Percentiles rank a stretch among this genome's conserved stretches.
phyloP scores from a whole-genome alignment of 2,888 invertebrate genomes.

The Amblyteles armatorius region DNA sequence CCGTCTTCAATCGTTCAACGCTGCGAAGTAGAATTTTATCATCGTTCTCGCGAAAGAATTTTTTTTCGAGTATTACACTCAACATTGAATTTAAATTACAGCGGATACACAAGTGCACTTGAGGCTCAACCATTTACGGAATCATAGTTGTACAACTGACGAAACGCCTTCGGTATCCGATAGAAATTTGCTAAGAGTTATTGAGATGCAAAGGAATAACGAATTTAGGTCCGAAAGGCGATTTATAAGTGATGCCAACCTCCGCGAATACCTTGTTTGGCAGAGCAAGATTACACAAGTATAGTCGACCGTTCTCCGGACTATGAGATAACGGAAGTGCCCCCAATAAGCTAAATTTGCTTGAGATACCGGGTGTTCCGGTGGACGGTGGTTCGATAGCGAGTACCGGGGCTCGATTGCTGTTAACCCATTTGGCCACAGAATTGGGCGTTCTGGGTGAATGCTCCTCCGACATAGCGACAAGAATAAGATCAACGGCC shows the following conservation, averaged over 20 bases:
- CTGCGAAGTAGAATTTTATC: constrained; percentile 36
- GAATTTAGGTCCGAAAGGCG: constrained; percentile 94
- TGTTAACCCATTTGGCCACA: constrained; percentile 89
- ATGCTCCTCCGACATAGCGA: constrained; percentile 86
- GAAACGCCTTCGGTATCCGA: constrained; percentile 20
- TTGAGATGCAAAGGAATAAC: constrained; percentile 89
- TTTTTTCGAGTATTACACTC: constrained; percentile 18
- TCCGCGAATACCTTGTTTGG: constrained; percentile 91
- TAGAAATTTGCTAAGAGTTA: constrained; percentile 80
- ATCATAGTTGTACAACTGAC: constrained; percentile 41
- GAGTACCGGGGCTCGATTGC: constrained; percentile 90
- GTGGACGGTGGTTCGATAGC: constrained; percentile 91
- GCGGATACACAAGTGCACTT: constrained; percentile 47
- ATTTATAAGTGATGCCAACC: constrained; percentile 91
- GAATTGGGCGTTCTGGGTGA: constrained; percentile 85
- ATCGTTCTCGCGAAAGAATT: neutral
- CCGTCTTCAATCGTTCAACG: neutral
- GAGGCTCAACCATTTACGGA: constrained; percentile 33
- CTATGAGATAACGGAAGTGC: constrained; percentile 89
- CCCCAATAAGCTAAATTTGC: constrained; percentile 90
- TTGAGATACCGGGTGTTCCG: constrained; percentile 87
- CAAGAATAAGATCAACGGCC: constrained; percentile 86
- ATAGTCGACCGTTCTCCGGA: constrained; percentile 89
- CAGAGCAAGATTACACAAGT: constrained; percentile 94
- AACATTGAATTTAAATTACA: constrained; percentile 43